Base-by-base conservation (phyloP, 2,797 vertebrate species). In the Myotis findleyi region DNA sequence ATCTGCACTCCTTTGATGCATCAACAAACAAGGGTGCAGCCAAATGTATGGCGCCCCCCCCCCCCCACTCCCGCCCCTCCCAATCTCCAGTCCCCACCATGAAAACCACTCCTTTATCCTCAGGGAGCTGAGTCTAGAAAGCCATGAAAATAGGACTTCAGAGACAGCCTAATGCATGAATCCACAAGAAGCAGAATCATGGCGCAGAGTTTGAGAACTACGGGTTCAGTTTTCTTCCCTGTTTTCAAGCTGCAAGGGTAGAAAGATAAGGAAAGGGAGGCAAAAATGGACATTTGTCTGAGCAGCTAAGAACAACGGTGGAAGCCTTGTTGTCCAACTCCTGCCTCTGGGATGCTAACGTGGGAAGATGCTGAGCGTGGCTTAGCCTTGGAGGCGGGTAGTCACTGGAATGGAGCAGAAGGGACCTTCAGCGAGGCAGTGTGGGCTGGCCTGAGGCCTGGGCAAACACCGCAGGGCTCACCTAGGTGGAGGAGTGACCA, bases 1-100 rank as follows among this genome's bases (percentile, higher is more conserved):
- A 72, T 80, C 76, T 41, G 68, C 85, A 68, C 10, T 89, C 33
- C 82, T 97, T 75, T 66, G 96, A 49, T 93, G 89, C 25, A 66
- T 38, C 36, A 47, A 53, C 71, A 88, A 86, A 88, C 41, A 51
- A 21, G 71, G 55, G 69, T 16, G 30, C 21, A 80, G 77, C 76
- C 90, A 86, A 80, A 53, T 25, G 14, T 23, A 18, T 51, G 20
- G 33, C 21, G 20, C 1, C 7, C 2, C 0, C 21, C 10, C 5
- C 33, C 20, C 1, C 7, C 2, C 0, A 14, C 13, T 4, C 7
- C 16, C 1, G 2, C 2, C 0, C 21, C 12, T 4, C 33, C 20
- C 6, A 18, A 44, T 49, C 64, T 81, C 57, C 36, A 75, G 71
- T 89, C 47, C 36, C 81, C 36, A 57, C 53, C 64, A 4, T 6